Evolutionary conservation across 2,797 vertebrate species (phyloP), one percentile per base, ranked within the genome.

Genomic region (Notolabrus celidotus): DNA sequence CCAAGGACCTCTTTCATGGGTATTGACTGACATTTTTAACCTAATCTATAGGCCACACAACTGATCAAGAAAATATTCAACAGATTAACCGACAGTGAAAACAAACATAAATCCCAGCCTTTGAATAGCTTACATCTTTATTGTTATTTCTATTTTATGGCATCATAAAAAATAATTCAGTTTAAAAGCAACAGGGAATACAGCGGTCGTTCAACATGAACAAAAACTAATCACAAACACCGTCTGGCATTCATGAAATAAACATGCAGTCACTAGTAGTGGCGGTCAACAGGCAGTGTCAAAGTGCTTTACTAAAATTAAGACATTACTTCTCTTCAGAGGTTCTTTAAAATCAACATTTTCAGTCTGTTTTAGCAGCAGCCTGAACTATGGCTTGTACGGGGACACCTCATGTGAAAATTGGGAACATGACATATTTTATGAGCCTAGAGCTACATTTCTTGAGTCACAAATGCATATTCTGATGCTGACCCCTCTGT

Each of bases 151-250:
- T 67, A 57, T 62, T 82, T 79, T 57, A 39, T 16, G 3, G 38
- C 34, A 66, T 74, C 77, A 76, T 86, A 83, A 78, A n/a, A 85
- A 73, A 77, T 43, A 58, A 25, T 78, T 69, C 14, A 22, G 31
- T 81, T 88, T 85, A 89, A 93, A 94, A 93, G 78, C 85, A 91
- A 85, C 82, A 82, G 36, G 67, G 71, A 58, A 67, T 70, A 75
- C 47, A 62, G 27, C 0, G 11, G 20, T 73, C 17, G 92, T 94
- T 92, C 92, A 94, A 94, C 90, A 89, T 94, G 92, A 94, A 94
- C 92, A 88, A 82, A 86, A 82, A 60, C 22, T 10, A 74, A n/a
- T 83, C 86, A 93, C 89, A 90, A 93, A 92, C 79, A 86, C 91
- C 64, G 33, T 64, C 16, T 3, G 46, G 85, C 89, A 90, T 92